phyloP scores from a whole-genome alignment of 2,113 vertebrate species.

The Sphyrna mokarran region DNA sequence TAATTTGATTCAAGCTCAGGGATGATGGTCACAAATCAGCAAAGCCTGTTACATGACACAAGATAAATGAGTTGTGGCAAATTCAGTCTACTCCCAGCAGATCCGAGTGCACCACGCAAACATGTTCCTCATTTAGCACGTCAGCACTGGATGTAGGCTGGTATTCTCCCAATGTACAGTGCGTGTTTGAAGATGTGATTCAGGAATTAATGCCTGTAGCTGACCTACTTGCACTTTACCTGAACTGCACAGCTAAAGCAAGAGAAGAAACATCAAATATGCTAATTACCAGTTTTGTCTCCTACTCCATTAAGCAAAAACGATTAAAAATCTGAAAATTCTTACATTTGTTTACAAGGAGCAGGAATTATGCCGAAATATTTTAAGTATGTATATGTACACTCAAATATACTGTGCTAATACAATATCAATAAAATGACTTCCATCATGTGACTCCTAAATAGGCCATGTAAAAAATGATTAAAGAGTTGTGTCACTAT shows the following conservation, averaged over 20 bases:
- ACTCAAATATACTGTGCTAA: not conserved
- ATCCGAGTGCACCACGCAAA: not conserved
- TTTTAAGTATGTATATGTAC: not conserved
- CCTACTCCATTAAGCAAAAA: not conserved
- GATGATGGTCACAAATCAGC: slow-evolving; percentile 32
- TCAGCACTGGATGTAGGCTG: not conserved
- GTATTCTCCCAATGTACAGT: not conserved
- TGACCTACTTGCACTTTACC: slow-evolving; percentile 27
- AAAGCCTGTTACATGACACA: slow-evolving; percentile 23
- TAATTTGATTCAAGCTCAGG: slow-evolving; percentile 29
- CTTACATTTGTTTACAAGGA: not conserved
- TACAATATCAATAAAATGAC: not conserved
- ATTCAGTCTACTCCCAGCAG: slow-evolving; percentile 25
- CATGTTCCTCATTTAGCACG: slow-evolving; percentile 11
- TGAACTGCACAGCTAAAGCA: not conserved
- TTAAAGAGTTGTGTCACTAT: not conserved
- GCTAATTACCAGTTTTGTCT: not conserved
- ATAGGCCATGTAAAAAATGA: not conserved
- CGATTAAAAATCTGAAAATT: not conserved
- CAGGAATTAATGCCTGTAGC: slow-evolving; percentile 16
- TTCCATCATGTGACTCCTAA: not conserved
- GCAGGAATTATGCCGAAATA: not conserved
- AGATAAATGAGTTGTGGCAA: slow-evolving; percentile 28
- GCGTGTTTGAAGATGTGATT: not conserved
- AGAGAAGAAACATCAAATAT: not conserved